Base-by-base conservation (phyloP, 1,140 invertebrate genomes). In the Panonychus citri region DNA sequence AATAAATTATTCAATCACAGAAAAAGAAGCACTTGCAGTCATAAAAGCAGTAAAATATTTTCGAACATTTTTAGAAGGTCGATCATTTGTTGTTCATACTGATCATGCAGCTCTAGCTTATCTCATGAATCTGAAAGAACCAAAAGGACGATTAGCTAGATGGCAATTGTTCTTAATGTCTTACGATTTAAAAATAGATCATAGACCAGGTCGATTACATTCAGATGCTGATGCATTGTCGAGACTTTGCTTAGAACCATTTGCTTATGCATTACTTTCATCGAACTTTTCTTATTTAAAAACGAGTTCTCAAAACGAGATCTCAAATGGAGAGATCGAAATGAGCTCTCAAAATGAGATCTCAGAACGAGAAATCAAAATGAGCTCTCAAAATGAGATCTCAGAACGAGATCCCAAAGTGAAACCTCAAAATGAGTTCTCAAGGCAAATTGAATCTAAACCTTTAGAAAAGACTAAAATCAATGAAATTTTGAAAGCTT, bases 1-100 rank as follows among this genome's bases (percentile, higher is more conserved):
- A 61, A 40, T 25, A 21, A 65, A 66, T 26, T 72, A 73, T 55
- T 64, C 63, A 1, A 69, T 68, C 10, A 69, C 65, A 25, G 71
- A 75, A 59, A 62, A 64, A 49, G 69, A 73, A 61, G 64, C 61
- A 25, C 55, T 70, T 27, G 70, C 66, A 10, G 59, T 71, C 7
- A 63, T 70, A n/a, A 71, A 64, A 63, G 64, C 66, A 3, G 62
- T 70, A 27, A 61, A 69, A 55, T 68, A 70, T 17, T 43, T 43
- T 21, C 7, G 42, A 43, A 12, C 42, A 21, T 21, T n/a, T 21
- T 17, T 43, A 5, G 42, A 43, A 43, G 42, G 42, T 5, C 15
- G 19, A 5, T n/a, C 15, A 12, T 43, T 43, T 21, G 30, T 53
- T 73, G 51, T 53, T 13, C 51, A 24, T 12, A 53, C 51, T 19